These are phyloP conservation scores for Pseudachorutes palmiensis DNA, from an alignment of 1,140 invertebrate species.

Conservation along the genomic window DNA sequence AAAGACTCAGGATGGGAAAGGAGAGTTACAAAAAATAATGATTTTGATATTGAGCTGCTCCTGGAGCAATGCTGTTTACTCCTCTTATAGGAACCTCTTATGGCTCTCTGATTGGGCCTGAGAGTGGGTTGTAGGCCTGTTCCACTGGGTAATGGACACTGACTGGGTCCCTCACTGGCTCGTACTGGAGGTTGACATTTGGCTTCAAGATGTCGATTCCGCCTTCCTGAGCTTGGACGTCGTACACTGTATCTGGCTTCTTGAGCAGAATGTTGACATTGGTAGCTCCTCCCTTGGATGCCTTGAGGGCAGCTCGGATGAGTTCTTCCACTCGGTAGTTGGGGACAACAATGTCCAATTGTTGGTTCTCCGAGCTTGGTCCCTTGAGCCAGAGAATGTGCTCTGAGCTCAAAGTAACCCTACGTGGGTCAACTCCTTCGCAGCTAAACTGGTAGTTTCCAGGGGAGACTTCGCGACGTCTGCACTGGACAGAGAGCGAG, in stretches of 20 bases:
- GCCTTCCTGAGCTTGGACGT: conserved; percentile 3
- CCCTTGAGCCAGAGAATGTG: conserved; percentile 20
- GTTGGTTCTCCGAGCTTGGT: not conserved
- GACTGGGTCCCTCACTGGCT: not conserved
- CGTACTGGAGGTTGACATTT: conserved; percentile 4
- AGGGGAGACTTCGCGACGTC: not conserved
- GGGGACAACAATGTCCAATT: conserved; percentile 20
- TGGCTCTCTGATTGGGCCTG: conserved; percentile 9
- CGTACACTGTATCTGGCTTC: conserved; percentile 6
- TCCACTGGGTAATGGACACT: not conserved
- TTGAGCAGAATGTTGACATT: conserved; percentile 18
- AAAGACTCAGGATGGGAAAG: not conserved
- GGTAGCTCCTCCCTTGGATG: conserved; percentile 2
- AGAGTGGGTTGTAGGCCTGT: conserved; percentile 2
- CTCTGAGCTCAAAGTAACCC: not conserved
- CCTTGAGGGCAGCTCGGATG: conserved; percentile 25
- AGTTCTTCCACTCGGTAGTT: conserved; percentile 25
- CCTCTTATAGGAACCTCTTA: not conserved
- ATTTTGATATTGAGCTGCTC: not conserved
- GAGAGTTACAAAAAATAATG: not conserved
- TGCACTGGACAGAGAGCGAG: conserved; percentile 5
- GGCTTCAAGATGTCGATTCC: not conserved
- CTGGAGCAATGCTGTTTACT: not conserved
- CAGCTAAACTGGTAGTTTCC: conserved; percentile 8
- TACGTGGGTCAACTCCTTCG: not conserved